These are phyloP conservation scores for Ophion costatus DNA, from an alignment of 2,888 invertebrate species.

Conservation along the genomic window DNA sequence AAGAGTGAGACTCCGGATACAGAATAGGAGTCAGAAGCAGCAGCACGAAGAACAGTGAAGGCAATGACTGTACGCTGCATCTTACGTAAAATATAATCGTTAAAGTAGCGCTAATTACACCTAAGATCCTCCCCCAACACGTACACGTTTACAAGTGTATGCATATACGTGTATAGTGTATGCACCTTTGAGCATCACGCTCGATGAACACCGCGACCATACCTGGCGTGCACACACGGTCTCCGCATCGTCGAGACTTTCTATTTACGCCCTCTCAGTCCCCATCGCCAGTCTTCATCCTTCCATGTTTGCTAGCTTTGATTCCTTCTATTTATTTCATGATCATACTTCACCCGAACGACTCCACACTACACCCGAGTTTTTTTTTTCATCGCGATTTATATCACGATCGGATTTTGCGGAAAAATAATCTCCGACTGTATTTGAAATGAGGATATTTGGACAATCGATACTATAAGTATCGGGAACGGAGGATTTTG, in stretches of 20 bases:
- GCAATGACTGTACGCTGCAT: slow-evolving; percentile 40
- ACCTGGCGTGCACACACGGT: slow-evolving; percentile 40
- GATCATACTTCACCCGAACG: background rate
- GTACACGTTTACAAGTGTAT: background rate
- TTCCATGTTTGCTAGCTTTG: background rate
- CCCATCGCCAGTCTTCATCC: slow-evolving; percentile 3
- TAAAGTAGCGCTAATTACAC: slow-evolving; percentile 64
- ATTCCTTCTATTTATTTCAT: slow-evolving; percentile 3
- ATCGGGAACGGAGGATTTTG: no score
- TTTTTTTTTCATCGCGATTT: background rate
- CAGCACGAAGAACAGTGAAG: slow-evolving; percentile 16
- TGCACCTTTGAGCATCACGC: slow-evolving; percentile 15
- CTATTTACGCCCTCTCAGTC: slow-evolving; percentile 54
- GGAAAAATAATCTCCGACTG: background rate
- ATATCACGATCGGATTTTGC: background rate
- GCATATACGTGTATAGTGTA: background rate
- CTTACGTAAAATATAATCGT: slow-evolving; percentile 66
- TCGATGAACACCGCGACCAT: slow-evolving; percentile 37
- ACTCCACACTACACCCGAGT: background rate
- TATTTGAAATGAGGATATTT: no score
- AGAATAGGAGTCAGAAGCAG: slow-evolving; percentile 36
- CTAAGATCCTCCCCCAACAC: slow-evolving; percentile 36
- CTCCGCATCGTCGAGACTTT: slow-evolving; percentile 50
- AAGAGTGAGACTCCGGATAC: slow-evolving; percentile 43
- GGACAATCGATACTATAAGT: no score